Percentiles rank a stretch among this genome's conserved stretches.
Conservation (phyloP, 2,888 invertebrate genomes). For the Axea sp. region DNA sequence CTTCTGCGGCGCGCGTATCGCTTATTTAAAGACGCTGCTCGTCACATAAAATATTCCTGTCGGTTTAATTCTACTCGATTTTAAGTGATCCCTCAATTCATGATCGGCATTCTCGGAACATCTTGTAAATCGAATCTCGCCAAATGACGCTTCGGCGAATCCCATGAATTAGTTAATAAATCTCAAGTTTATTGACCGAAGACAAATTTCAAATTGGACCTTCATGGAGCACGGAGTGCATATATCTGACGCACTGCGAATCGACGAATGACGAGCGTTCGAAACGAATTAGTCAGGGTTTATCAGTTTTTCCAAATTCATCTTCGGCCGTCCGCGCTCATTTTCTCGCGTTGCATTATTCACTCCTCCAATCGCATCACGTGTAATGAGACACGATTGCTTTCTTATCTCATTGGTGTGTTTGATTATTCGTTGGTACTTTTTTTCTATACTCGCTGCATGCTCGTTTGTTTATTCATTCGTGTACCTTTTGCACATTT, state of each 20-base stretch:
- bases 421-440: too few relatives aligned
- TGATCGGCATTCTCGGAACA: conserved; percentile 61
- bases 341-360: too few relatives aligned
- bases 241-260: conserved; percentile 29
- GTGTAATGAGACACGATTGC: too few relatives aligned
- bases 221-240: conserved; percentile 34
- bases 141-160: conserved; percentile 58
- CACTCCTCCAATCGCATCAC: too few relatives aligned
- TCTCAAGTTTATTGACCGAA: conserved; percentile 62
- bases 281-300: too few relatives aligned
- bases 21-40: conserved; percentile 55
- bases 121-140: conserved; percentile 55
- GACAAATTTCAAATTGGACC: conserved; percentile 55
- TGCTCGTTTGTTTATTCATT: too few relatives aligned
- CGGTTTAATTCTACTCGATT: conserved; percentile 58
- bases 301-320: too few relatives aligned
- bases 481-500: too few relatives aligned
- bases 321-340: too few relatives aligned
- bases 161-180: conserved; percentile 62
- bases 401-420: too few relatives aligned
- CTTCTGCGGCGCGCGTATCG: conserved; percentile 20
- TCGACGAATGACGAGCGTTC: too few relatives aligned
- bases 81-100: conserved; percentile 63
- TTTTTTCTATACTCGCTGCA: too few relatives aligned
- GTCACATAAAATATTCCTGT: conserved; percentile 50